Conservation (phyloP, 2,888 invertebrate species). For the Meiosimyza decipiens region DNA sequence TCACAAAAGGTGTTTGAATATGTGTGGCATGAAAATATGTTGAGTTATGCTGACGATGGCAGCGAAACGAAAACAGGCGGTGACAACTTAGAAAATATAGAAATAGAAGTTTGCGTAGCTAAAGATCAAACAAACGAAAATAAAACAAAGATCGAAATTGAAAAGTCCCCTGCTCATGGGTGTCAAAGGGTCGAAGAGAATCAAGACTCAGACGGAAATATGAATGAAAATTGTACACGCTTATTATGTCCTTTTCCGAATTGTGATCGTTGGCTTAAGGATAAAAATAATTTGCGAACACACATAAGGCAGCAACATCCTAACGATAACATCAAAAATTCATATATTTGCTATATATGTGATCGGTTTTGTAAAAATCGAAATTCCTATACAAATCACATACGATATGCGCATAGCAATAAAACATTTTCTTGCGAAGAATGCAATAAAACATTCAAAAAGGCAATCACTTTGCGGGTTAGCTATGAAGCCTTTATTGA, state of each 20-base stretch:
- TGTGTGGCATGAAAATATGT: constrained; percentile 25
- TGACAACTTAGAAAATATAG: constrained; percentile 46
- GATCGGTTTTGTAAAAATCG: constrained; percentile 62
- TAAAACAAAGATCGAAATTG: too few relatives aligned
- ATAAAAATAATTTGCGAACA: constrained; percentile 62
- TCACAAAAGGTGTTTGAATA: constrained; percentile 40
- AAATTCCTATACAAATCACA: constrained; percentile 62
- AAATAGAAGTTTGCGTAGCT: constrained; percentile 47
- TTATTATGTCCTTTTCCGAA: constrained; percentile 63
- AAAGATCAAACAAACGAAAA: background rate
- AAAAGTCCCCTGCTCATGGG: too few relatives aligned
- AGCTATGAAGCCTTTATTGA: constrained; percentile 3
- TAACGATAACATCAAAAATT: constrained; percentile 54
- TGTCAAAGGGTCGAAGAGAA: background rate
- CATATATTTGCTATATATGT: constrained; percentile 56
- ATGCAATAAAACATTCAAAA: constrained; percentile 65
- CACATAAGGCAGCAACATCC: constrained; percentile 57
- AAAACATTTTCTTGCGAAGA: constrained; percentile 58
- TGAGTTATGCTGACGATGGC: constrained; percentile 25
- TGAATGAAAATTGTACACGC: constrained; percentile 55
- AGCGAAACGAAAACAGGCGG: constrained; percentile 42
- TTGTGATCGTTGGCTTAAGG: constrained; percentile 65
- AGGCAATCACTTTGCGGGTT: constrained; percentile 62
- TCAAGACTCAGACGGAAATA: constrained; percentile 13
- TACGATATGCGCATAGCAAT: constrained; percentile 62